phyloP scores from a whole-genome alignment of 2,113 vertebrate genomes.

The Micronycteris hirsuta region DNA sequence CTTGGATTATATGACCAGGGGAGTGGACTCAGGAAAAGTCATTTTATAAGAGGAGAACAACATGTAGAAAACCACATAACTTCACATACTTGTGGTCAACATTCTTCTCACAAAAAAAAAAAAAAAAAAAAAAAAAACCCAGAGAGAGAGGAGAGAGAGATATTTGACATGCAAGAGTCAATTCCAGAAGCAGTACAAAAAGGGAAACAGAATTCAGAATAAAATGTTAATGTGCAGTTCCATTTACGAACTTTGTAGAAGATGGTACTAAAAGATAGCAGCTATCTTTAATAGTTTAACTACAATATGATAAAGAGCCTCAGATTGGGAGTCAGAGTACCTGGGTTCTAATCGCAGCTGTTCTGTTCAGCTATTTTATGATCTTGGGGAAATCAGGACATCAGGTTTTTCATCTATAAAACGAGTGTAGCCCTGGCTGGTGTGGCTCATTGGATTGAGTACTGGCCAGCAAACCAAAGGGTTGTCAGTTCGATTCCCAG shows the following conservation, averaged over 20 bases:
- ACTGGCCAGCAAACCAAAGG: no score
- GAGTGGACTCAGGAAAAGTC: neutral
- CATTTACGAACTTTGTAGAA: neutral
- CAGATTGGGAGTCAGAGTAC: neutral
- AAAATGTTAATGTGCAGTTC: neutral
- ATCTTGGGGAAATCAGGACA: neutral
- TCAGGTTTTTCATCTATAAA: neutral
- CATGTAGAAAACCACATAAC: neutral
- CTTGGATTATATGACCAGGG: neutral
- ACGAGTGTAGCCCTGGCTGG: no score
- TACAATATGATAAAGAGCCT: neutral
- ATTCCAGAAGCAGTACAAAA: neutral
- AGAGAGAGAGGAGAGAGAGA: neutral
- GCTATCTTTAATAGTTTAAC: neutral
- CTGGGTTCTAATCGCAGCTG: neutral
- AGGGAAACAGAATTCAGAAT: neutral
- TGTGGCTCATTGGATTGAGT: no score
- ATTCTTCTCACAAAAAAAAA: neutral
- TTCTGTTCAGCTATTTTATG: neutral
- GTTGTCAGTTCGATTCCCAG: no score
- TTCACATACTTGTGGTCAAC: neutral
- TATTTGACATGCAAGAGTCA: neutral
- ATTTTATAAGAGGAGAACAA: neutral
- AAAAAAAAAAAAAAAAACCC: neutral
- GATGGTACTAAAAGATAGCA: neutral